phyloP scores from a whole-genome alignment of 2,888 invertebrate genomes.

The Eledona agricola region DNA sequence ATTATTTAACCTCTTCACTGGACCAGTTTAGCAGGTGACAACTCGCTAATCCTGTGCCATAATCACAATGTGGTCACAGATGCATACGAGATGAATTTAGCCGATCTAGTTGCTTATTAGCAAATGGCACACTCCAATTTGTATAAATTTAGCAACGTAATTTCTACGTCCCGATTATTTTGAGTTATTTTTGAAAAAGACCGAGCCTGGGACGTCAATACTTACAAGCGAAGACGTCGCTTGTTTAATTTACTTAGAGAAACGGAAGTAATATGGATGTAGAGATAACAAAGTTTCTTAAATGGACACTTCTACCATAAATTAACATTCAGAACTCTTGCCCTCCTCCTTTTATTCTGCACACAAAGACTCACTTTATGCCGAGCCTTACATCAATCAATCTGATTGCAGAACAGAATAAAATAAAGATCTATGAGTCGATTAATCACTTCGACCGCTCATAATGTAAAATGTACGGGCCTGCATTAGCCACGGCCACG shows the following conservation, averaged over 20 bases:
- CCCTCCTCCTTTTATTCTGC: constrained; percentile 14
- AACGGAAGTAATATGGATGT: constrained; percentile 23
- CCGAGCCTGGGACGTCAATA: constrained; percentile 1
- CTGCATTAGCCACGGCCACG: too few species aligned
- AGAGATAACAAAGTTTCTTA: constrained; percentile 19
- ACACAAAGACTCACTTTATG: constrained; percentile 14
- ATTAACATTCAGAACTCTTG: constrained; percentile 27
- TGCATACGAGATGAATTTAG: constrained; percentile 17
- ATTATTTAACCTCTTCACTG: too few species aligned
- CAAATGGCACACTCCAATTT: constrained; percentile 12
- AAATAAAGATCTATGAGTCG: constrained; percentile 17
- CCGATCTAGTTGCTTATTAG: constrained; percentile 21
- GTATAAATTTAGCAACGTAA: too few species aligned
- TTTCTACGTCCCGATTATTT: too few species aligned
- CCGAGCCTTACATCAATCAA: constrained; percentile 16
- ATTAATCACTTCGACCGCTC: constrained; percentile 13
- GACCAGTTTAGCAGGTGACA: too few species aligned
- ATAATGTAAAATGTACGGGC: constrained; percentile 1
- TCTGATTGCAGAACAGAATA: constrained; percentile 15
- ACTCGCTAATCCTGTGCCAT: too few species aligned
- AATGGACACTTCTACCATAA: constrained; percentile 23
- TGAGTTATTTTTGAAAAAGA: too few species aligned
- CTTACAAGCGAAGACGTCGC: constrained; percentile 6
- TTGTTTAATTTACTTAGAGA: constrained; percentile 23
- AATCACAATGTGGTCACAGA: constrained; percentile 15